Evolutionary conservation across 2,113 vertebrate species (phyloP).

Genomic region (Nematolebias whitei): DNA sequence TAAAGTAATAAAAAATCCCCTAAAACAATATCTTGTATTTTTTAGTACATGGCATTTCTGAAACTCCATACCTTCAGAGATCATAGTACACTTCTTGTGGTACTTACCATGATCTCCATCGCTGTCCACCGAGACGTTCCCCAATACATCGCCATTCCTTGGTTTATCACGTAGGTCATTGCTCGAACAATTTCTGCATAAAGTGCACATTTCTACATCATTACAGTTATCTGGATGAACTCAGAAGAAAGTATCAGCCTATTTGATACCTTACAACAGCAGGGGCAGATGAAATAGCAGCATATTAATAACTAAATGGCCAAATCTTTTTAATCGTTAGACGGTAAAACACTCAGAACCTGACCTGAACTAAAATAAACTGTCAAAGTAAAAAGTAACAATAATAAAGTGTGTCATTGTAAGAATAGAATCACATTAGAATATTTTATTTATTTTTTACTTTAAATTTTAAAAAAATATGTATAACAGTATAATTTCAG

Average conservation of each 20-base stretch:
- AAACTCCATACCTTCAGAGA: not conserved
- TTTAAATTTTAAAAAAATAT: not conserved
- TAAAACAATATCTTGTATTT: not conserved
- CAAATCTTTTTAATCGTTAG: not conserved
- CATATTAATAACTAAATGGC: too few species aligned
- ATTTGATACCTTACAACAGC: not conserved
- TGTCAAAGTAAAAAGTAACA: not conserved
- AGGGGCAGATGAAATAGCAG: not conserved
- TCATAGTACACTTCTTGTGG: not conserved
- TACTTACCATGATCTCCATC: slow-evolving; percentile 97
- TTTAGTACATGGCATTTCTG: not conserved
- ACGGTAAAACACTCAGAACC: not conserved
- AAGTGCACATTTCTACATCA: slow-evolving; percentile 20
- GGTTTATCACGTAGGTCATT: slow-evolving; percentile 97
- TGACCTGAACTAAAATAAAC: not conserved
- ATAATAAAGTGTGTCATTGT: not conserved
- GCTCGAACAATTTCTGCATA: slow-evolving; percentile 92
- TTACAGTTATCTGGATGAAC: not conserved
- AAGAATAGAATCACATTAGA: not conserved
- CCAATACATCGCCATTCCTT: slow-evolving; percentile 99
- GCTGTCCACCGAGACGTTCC: slow-evolving; percentile 96
- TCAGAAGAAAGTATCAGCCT: not conserved
- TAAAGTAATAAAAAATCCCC: too few species aligned
- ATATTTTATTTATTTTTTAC: not conserved
- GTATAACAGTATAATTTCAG: not conserved